Conservation (phyloP, 30 jellyfish, hydroid and myxozoan species). For the Mastigias papua region DNA sequence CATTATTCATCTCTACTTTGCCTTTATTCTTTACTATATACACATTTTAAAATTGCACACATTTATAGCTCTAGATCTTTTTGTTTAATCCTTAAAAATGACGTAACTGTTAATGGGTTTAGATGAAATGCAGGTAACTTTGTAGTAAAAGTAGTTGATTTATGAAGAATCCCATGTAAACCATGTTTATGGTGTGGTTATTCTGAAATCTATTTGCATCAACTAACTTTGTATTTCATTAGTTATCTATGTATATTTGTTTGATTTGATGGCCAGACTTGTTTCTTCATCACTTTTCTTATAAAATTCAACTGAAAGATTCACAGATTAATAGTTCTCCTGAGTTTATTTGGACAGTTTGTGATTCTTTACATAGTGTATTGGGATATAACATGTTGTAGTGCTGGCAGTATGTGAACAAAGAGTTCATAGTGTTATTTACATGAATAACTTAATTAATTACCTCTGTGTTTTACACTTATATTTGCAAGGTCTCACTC, state of each 20-base stretch:
- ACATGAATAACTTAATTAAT: no score
- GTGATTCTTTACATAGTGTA: no score
- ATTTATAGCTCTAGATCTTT: background rate
- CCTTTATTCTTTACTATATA: no score
- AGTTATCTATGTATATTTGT: background rate
- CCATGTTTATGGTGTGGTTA: slow-evolving; percentile 41
- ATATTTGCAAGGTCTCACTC: background rate
- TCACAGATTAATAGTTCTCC: no score
- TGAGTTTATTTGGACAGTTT: no score
- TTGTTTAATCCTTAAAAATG: background rate
- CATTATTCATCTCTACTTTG: background rate
- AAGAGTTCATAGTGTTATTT: no score
- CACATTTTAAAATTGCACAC: background rate
- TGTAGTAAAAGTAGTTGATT: background rate
- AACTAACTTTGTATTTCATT: background rate
- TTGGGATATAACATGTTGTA: no score
- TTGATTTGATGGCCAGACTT: no score
- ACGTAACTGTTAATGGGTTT: background rate
- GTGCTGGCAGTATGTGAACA: no score
- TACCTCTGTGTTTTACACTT: background rate
- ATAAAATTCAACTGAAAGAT: no score
- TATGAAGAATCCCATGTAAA: slow-evolving; percentile 28
- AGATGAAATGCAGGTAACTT: background rate
- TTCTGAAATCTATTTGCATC: slow-evolving; percentile 7
- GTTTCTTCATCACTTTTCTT: no score